A percentile compares a stretch with the other conserved stretches of the same genome.
These are phyloP conservation scores for Spea hammondii DNA, from an alignment of 2,797 vertebrate species.

Conservation along the genomic window DNA sequence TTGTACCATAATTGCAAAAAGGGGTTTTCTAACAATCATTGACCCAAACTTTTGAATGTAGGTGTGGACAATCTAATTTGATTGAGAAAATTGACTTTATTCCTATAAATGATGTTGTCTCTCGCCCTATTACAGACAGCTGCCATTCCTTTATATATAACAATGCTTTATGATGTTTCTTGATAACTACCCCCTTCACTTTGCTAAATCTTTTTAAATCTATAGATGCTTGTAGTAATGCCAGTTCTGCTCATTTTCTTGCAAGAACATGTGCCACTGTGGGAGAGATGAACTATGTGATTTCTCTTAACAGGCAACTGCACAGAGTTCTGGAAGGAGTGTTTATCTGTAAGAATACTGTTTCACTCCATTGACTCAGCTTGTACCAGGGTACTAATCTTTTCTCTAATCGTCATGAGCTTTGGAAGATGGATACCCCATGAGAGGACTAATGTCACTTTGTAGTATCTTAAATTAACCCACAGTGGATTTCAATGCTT, in stretches of 20 bases:
- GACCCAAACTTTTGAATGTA: no score
- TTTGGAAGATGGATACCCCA: constrained; percentile 33
- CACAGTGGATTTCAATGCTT: constrained; percentile 10
- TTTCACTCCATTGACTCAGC: constrained; percentile 38
- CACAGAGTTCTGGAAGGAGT: constrained; percentile 50
- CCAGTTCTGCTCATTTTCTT: constrained; percentile 22
- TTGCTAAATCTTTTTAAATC: constrained; percentile 11
- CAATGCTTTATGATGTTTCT: not conserved
- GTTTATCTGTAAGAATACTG: constrained; percentile 42
- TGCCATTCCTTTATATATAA: not conserved
- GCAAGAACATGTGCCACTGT: constrained; percentile 32
- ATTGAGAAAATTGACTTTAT: no score
- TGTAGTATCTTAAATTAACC: constrained; percentile 46
- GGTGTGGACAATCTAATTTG: no score
- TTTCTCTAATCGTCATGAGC: constrained; percentile 50
- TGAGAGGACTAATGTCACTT: constrained; percentile 51
- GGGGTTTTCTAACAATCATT: no score
- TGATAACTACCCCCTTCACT: not conserved
- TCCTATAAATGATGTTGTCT: no score
- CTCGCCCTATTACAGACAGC: no score
- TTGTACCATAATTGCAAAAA: no score
- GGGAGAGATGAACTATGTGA: constrained; percentile 52
- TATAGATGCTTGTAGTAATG: constrained; percentile 17
- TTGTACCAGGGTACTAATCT: constrained; percentile 51
- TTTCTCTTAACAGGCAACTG: constrained; percentile 54